Evolutionary conservation across 2,888 invertebrate genomes (phyloP).

Genomic region (Euphydryas editha): DNA sequence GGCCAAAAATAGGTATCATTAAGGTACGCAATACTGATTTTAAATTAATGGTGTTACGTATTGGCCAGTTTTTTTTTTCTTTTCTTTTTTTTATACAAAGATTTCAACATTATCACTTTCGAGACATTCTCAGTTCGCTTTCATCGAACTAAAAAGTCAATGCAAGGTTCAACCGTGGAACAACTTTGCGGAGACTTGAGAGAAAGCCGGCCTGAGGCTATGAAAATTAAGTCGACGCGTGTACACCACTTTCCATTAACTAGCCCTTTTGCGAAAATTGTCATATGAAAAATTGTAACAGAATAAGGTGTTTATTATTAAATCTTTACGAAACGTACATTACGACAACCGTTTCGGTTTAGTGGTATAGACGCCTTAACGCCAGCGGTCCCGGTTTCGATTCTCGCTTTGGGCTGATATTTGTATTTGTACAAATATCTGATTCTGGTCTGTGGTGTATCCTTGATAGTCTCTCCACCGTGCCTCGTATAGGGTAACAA

Average conservation of each 20-base stretch:
- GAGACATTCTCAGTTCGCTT: constrained; percentile 9
- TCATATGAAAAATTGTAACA: not conserved
- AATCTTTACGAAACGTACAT: not conserved
- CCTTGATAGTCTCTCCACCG: too few species aligned
- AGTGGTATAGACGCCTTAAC: too few species aligned
- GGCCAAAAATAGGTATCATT: too few species aligned
- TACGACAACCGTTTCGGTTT: too few species aligned
- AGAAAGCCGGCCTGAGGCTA: constrained; percentile 26
- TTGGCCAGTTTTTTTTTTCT: not conserved
- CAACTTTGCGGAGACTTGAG: constrained; percentile 21
- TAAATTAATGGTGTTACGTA: too few species aligned
- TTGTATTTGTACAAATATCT: too few species aligned
- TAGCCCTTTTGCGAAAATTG: constrained; percentile 15
- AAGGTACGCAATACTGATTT: too few species aligned
- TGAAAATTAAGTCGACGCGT: constrained; percentile 13
- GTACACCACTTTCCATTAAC: constrained; percentile 31
- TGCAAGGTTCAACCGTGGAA: constrained; percentile 17
- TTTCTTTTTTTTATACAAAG: not conserved
- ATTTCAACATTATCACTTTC: not conserved
- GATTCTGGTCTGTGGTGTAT: too few species aligned
- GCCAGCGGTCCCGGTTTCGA: too few species aligned
- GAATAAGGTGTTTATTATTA: not conserved
- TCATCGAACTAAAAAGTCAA: constrained; percentile 17
- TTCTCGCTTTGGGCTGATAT: too few species aligned
- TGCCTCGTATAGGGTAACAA: too few species aligned